A percentile compares a stretch with the other conserved stretches of the same genome.
Conservation (phyloP, 2,888 invertebrate species). For the Lucinisca nassula region DNA sequence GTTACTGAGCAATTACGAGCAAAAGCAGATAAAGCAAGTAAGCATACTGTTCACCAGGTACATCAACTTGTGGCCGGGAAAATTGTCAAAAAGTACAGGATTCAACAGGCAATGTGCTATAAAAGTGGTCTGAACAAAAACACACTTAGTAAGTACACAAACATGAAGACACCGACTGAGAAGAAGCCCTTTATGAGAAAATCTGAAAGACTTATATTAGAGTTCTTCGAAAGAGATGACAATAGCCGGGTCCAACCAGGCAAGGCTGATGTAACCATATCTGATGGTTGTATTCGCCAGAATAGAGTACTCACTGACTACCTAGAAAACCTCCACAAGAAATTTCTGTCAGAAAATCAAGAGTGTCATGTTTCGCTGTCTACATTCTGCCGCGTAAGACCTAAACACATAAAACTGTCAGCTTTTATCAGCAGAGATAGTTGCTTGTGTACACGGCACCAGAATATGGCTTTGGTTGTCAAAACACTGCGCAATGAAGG, state of each 20-base stretch:
- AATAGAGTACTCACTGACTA: slow-evolving; percentile 57
- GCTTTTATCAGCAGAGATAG: slow-evolving; percentile 37
- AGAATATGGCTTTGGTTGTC: slow-evolving; percentile 47
- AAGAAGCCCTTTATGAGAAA: too few relatives aligned
- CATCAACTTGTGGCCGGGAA: too few relatives aligned
- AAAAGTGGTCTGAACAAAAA: too few relatives aligned
- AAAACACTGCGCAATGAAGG: slow-evolving; percentile 11
- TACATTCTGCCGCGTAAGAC: slow-evolving; percentile 38
- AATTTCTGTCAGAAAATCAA: slow-evolving; percentile 41
- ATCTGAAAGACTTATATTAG: too few relatives aligned
- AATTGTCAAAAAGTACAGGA: too few relatives aligned
- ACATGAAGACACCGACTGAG: too few relatives aligned
- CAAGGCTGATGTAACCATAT: slow-evolving; percentile 49
- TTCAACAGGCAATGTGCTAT: too few relatives aligned
- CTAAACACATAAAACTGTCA: slow-evolving; percentile 22
- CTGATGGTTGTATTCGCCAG: too few relatives aligned
- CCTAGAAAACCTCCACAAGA: slow-evolving; percentile 46
- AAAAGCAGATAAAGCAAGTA: too few relatives aligned
- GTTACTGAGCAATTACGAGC: too few relatives aligned
- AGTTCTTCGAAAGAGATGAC: slow-evolving; percentile 55
- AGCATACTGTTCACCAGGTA: too few relatives aligned
- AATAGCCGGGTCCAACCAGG: slow-evolving; percentile 42
- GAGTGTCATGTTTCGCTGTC: slow-evolving; percentile 31
- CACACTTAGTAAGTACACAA: too few relatives aligned
- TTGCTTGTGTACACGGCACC: slow-evolving; percentile 53